Conservation (phyloP, 2,797 vertebrate species). For the Echiichthys vipera region DNA sequence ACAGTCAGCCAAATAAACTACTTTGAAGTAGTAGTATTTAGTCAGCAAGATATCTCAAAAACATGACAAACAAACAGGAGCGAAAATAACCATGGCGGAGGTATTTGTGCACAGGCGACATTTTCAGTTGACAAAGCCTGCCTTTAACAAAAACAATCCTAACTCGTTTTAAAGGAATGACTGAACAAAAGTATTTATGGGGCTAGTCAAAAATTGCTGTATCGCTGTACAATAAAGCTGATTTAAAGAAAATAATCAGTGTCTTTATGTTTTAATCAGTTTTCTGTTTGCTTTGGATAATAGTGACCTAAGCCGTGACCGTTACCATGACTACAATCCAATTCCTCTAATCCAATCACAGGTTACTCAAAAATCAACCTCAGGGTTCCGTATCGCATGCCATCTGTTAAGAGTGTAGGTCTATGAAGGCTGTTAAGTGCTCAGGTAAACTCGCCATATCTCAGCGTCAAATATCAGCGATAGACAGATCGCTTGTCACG, state of each 20-base stretch:
- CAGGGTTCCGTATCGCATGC: slow-evolving; percentile 53
- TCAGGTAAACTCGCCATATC: slow-evolving; percentile 61
- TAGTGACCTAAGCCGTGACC: slow-evolving; percentile 19
- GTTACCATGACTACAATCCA: slow-evolving; percentile 24
- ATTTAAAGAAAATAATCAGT: background rate
- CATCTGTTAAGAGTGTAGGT: slow-evolving; percentile 65
- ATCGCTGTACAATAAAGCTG: background rate
- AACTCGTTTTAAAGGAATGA: background rate
- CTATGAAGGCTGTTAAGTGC: slow-evolving; percentile 42
- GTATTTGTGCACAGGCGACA: background rate
- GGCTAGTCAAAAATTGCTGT: background rate
- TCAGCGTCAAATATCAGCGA: slow-evolving; percentile 57
- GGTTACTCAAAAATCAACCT: slow-evolving; percentile 62
- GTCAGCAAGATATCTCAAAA: background rate
- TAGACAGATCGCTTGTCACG: slow-evolving; percentile 57
- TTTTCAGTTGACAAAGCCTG: slow-evolving; percentile 5
- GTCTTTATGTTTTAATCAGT: background rate
- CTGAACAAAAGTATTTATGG: background rate
- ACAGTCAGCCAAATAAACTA: too few relatives aligned
- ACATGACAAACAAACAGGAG: slow-evolving; percentile 5
- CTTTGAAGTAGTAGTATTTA: too few relatives aligned
- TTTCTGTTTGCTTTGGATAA: background rate
- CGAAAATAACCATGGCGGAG: background rate
- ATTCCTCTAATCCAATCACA: slow-evolving; percentile 49
- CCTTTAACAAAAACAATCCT: background rate